Evolutionary conservation across 2,113 vertebrate genomes (phyloP), one percentile per base, ranked within the genome.

Genomic region (Uropsilus gracilis): DNA sequence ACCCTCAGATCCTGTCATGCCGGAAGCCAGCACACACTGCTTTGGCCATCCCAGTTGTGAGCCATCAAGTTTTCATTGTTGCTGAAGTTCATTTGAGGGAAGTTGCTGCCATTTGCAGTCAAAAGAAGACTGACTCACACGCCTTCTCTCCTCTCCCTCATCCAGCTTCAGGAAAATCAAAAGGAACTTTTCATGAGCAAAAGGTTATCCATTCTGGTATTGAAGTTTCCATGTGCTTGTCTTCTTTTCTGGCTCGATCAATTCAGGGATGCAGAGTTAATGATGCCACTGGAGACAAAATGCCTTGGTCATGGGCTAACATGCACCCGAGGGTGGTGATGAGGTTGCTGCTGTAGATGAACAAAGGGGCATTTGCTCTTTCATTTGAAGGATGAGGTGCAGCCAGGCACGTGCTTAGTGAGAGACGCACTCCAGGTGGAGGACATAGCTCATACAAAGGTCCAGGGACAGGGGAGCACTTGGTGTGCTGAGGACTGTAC

Each of bases 241-340:
- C 73, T 89, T 89, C n/a, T 55, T 83, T 86, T 46, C 46, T 96
- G 86, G 91, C 63, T 96, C 91, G 78, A 91, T 97, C 86, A 76
- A 22, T 93, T 94, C 81, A 66, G 57, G 28, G 86, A 69, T 92
- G 17, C 18, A 86, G 69, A 83, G 53, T 86, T 94, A 95, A 92
- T 80, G 94, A 95, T 89, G 86, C 57, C 91, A 66, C 57, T 86
- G 12, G 69, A 95, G 94, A 96, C 42, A 55, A 69, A 66, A 50
- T 76, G 18, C 8, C 32, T 80, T 92, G 22, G 64, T 89, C 61
- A 95, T 92, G 86, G 73, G 32, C 86, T 86, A 86, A 94, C 73
- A 82, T 89, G 22, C 32, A 90, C 44, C 73, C 34, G 68, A 92
- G 63, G 48, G 57, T 95, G 69, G 63, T 82, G 61, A 8, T 18